phyloP scores from a whole-genome alignment of 2,888 invertebrate species.

The Campoplex capitator region DNA sequence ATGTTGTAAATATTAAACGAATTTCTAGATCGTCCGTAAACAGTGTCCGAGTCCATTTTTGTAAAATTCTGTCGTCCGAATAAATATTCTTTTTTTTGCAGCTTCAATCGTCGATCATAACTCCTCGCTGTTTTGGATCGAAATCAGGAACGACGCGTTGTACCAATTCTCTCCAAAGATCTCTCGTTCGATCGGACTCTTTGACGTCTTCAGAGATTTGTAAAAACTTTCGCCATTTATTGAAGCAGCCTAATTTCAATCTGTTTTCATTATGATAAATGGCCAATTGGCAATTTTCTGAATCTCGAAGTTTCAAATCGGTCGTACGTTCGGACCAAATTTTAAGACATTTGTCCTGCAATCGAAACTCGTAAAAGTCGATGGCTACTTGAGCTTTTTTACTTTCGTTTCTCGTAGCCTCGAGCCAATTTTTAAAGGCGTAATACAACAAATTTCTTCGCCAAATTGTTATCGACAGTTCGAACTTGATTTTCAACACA shows the following conservation, averaged over 20 bases:
- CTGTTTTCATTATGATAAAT: slow-evolving; percentile 69
- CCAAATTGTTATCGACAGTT: slow-evolving; percentile 73
- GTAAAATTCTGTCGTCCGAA: not conserved
- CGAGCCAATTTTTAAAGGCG: slow-evolving; percentile 75
- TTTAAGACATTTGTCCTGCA: slow-evolving; percentile 86
- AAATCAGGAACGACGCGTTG: slow-evolving; percentile 81
- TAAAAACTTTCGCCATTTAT: slow-evolving; percentile 77
- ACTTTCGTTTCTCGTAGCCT: slow-evolving; percentile 66
- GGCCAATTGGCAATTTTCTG: slow-evolving; percentile 74
- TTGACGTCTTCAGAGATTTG: slow-evolving; percentile 75
- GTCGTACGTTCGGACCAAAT: slow-evolving; percentile 85
- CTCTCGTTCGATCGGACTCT: slow-evolving; percentile 78
- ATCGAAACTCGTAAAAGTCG: slow-evolving; percentile 89
- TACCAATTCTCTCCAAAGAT: slow-evolving; percentile 80
- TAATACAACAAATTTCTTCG: slow-evolving; percentile 74
- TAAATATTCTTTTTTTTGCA: not conserved
- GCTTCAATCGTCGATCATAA: slow-evolving; percentile 74
- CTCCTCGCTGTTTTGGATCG: slow-evolving; percentile 76
- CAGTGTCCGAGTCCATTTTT: slow-evolving; percentile 1
- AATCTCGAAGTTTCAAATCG: slow-evolving; percentile 81
- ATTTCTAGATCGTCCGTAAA: slow-evolving; percentile 54
- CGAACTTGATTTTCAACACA: slow-evolving; percentile 69
- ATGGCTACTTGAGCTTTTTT: slow-evolving; percentile 89
- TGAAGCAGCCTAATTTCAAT: slow-evolving; percentile 75
- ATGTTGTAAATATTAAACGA: slow-evolving; percentile 63